A percentile compares a stretch with the other conserved stretches of the same genome.
Conservation (phyloP, 2,888 invertebrate genomes). For the Drosophila flavopinicola region DNA sequence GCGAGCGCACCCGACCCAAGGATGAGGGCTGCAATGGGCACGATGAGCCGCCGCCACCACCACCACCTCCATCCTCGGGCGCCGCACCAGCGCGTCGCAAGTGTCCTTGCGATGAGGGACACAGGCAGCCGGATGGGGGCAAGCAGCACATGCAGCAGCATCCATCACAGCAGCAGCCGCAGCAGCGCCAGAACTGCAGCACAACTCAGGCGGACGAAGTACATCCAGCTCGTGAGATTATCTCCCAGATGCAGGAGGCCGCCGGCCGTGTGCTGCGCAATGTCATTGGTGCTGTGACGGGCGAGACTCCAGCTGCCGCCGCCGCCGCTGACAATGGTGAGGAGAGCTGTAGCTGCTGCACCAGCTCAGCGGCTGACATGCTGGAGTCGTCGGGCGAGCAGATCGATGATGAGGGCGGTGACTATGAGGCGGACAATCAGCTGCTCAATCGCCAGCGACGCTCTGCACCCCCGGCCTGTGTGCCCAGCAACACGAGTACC, state of each 20-base stretch:
- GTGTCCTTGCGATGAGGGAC: constrained; percentile 58
- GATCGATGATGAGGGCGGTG: constrained; percentile 29
- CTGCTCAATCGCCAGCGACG: constrained; percentile 44
- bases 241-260: constrained; percentile 52
- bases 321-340: constrained; percentile 1
- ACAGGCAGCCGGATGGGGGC: too few relatives aligned
- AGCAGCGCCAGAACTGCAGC: neutral
- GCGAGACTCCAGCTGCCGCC: constrained; percentile 11
- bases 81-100: constrained; percentile 18
- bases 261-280: constrained; percentile 52
- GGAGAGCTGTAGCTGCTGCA: constrained; percentile 11
- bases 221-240: constrained; percentile 47
- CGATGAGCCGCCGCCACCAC: constrained; percentile 38
- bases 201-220: constrained; percentile 18
- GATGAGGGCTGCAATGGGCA: constrained; percentile 23
- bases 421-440: constrained; percentile 29
- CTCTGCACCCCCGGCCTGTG: constrained; percentile 51
- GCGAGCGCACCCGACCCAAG: constrained; percentile 33
- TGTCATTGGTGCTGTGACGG: constrained; percentile 44
- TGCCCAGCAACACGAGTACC: constrained; percentile 10
- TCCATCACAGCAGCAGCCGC: neutral
- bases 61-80: constrained; percentile 6
- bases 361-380: neutral
- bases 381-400: constrained; percentile 15
- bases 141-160: constrained; percentile 3